A percentile compares a stretch with the other conserved stretches of the same genome.
phyloP scores from a whole-genome alignment of 2,797 vertebrate species.

The Setipinna tenuifilis region DNA sequence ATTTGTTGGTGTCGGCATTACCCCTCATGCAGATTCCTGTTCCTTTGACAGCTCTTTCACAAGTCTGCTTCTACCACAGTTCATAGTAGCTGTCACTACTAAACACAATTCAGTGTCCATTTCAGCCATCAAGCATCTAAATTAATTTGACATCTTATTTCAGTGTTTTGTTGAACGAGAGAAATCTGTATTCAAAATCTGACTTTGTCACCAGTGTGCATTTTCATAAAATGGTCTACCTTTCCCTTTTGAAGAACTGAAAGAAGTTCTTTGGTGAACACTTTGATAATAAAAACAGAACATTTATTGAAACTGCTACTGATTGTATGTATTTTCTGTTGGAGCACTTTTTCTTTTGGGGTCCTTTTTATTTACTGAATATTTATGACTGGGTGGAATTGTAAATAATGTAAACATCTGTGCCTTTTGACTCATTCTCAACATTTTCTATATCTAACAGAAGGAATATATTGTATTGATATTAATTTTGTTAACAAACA shows the following conservation, averaged over 20 bases:
- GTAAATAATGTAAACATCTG: constrained; percentile 97
- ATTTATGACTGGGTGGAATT: constrained; percentile 95
- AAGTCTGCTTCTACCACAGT: neutral
- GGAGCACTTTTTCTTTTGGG: constrained; percentile 89
- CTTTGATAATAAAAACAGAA: constrained; percentile 79
- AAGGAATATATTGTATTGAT: constrained; percentile 85
- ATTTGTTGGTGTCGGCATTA: neutral
- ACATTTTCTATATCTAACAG: constrained; percentile 89
- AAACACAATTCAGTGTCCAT: neutral
- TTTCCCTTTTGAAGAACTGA: constrained; percentile 23
- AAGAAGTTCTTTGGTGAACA: constrained; percentile 61
- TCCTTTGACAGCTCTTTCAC: neutral
- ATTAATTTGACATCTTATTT: neutral
- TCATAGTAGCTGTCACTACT: neutral
- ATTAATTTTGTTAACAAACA: constrained; percentile 83
- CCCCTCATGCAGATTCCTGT: neutral
- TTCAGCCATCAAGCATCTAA: neutral
- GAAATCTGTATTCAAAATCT: neutral
- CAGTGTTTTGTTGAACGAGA: neutral
- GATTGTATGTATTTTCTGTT: constrained; percentile 86
- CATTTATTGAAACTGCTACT: constrained; percentile 81
- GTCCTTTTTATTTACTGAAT: constrained; percentile 89
- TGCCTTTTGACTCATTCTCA: constrained; percentile 95
- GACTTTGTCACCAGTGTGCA: constrained; percentile 11
- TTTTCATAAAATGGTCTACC: constrained; percentile 19